Percentiles rank a stretch among this genome's conserved stretches.
phyloP scores from a whole-genome alignment of 2,797 vertebrate species.

The Etheostoma nigrum region DNA sequence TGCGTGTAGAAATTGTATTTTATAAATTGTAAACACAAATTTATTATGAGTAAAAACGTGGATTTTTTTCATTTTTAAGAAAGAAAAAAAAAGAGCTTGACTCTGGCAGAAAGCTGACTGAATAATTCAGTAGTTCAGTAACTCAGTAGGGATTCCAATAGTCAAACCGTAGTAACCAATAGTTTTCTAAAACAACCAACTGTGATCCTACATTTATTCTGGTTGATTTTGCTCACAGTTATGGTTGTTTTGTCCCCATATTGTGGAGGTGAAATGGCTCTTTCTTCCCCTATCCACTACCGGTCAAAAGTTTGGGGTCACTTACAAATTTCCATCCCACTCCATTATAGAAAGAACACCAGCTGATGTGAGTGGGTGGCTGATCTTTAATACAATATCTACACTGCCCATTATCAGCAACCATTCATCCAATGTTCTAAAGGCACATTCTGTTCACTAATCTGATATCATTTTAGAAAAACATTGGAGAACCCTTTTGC shows the following conservation, averaged over 20 bases:
- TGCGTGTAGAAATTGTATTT: slow-evolving; percentile 38
- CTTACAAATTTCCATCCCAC: no score
- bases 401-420: no score
- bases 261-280: background rate
- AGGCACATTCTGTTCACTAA: no score
- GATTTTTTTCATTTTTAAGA: slow-evolving; percentile 8
- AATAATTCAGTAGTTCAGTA: slow-evolving; percentile 30
- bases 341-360: no score
- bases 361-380: no score
- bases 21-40: slow-evolving; percentile 24
- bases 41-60: slow-evolving; percentile 17
- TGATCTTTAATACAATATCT: no score
- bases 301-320: no score
- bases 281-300: background rate
- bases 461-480: no score
- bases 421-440: no score
- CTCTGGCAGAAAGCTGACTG: slow-evolving; percentile 31
- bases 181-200: slow-evolving; percentile 12
- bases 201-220: slow-evolving; percentile 6
- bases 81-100: slow-evolving; percentile 3
- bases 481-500: no score
- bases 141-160: slow-evolving; percentile 53
- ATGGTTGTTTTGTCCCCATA: background rate
- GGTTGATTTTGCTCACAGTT: slow-evolving; percentile 11
- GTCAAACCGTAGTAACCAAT: slow-evolving; percentile 14